These are phyloP conservation scores for Dipus sagitta DNA, from an alignment of 2,797 vertebrate species.

Conservation along the genomic window DNA sequence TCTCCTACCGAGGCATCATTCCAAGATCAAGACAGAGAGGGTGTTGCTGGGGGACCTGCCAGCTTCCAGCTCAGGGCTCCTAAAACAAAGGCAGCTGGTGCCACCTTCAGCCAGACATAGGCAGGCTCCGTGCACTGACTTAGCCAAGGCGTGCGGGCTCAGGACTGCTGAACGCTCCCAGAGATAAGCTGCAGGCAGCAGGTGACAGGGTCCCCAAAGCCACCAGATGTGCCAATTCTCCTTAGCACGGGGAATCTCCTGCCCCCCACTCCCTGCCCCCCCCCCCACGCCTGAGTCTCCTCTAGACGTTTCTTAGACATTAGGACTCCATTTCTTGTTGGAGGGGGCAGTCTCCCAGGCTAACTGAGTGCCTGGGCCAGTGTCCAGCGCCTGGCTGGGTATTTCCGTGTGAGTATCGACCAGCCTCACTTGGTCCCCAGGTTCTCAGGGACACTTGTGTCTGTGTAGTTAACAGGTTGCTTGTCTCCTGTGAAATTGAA, in stretches of 20 bases:
- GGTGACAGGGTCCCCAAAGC: neutral
- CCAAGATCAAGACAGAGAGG: neutral
- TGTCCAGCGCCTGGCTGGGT: neutral
- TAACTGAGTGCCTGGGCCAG: too few species aligned
- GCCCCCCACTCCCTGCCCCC: neutral
- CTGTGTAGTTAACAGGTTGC: neutral
- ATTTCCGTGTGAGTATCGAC: neutral
- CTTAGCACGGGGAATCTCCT: neutral
- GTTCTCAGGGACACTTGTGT: neutral
- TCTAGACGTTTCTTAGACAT: neutral
- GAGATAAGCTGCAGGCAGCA: neutral
- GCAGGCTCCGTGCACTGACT: neutral
- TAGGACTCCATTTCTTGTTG: neutral
- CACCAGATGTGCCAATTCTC: neutral
- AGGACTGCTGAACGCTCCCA: neutral
- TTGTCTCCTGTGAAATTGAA: neutral
- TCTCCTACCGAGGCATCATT: neutral
- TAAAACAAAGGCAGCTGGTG: neutral
- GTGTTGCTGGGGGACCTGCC: neutral
- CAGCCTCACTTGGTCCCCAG: neutral
- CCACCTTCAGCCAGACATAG: slow-evolving; percentile 45
- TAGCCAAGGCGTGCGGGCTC: neutral
- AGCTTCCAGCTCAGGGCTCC: neutral
- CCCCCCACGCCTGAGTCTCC: neutral
- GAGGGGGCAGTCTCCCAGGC: neutral